phyloP scores from a whole-genome alignment of 2,888 invertebrate species.

The Myopa tessellatipennis region DNA sequence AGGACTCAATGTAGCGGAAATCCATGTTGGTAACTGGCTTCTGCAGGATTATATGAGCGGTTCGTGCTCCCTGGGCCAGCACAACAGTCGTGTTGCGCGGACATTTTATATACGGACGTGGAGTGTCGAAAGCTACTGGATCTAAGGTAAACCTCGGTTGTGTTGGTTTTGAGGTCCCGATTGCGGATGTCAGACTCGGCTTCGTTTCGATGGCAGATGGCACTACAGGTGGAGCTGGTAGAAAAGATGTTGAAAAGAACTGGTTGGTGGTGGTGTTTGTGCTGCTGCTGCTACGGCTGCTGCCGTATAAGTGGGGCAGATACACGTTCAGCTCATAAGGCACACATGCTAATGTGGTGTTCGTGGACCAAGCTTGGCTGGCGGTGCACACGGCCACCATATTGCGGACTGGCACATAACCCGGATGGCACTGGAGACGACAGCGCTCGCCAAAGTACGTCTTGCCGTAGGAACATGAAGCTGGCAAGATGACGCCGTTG shows the following conservation, averaged over 20 bases:
- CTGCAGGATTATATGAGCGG: slow-evolving; percentile 68
- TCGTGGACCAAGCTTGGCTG: slow-evolving; percentile 63
- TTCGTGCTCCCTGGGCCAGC: slow-evolving; percentile 67
- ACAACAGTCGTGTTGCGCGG: slow-evolving; percentile 73
- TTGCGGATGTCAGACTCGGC: background rate
- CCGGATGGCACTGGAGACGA: slow-evolving; percentile 69
- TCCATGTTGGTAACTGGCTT: slow-evolving; percentile 75
- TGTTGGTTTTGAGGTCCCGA: background rate
- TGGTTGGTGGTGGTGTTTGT: slow-evolving; percentile 29
- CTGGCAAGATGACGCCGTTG: slow-evolving; percentile 70
- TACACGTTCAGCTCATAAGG: slow-evolving; percentile 26
- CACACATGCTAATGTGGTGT: slow-evolving; percentile 59
- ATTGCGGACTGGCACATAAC: slow-evolving; percentile 65
- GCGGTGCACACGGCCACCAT: slow-evolving; percentile 62
- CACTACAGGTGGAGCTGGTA: slow-evolving; percentile 19
- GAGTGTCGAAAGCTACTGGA: slow-evolving; percentile 53
- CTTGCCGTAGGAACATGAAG: slow-evolving; percentile 69
- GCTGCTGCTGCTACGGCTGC: slow-evolving; percentile 22
- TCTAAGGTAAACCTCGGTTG: slow-evolving; percentile 16
- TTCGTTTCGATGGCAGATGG: background rate
- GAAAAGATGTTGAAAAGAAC: slow-evolving; percentile 25
- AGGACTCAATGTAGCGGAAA: slow-evolving; percentile 73
- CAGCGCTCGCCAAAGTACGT: slow-evolving; percentile 69
- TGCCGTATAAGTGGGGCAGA: background rate
- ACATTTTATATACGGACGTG: slow-evolving; percentile 73